Conservation (phyloP, 2,113 vertebrate genomes). For the Archocentrus centrarchus region DNA sequence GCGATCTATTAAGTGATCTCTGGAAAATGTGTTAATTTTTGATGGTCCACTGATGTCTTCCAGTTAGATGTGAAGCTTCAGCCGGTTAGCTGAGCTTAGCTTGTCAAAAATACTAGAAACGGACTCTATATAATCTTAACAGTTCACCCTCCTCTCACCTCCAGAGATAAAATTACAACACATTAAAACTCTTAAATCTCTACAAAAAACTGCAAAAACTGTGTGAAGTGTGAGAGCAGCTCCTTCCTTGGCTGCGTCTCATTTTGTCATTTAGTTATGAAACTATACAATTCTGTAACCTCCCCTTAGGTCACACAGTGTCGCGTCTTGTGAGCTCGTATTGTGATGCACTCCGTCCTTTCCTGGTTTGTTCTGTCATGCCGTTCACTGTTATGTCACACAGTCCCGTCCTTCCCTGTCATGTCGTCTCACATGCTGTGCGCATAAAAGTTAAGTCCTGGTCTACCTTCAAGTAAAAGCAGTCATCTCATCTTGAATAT, state of each 20-base stretch:
- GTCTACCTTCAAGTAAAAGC: neutral
- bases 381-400: too few relatives aligned
- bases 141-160: neutral
- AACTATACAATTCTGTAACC: neutral
- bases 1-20: neutral
- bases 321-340: neutral
- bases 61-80: too few relatives aligned
- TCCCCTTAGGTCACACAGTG: neutral
- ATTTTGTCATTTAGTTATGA: neutral
- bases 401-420: neutral
- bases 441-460: neutral
- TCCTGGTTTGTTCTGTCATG: neutral
- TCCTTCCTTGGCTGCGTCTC: neutral
- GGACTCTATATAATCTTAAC: too few relatives aligned
- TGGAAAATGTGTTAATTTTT: neutral
- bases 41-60: neutral
- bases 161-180: neutral
- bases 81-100: neutral
- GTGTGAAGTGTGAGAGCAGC: neutral
- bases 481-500: neutral
- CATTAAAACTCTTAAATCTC: neutral
- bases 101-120: fast-evolving
- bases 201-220: neutral
- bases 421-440: neutral
- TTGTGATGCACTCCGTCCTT: neutral